These are phyloP conservation scores for Pseudomyrmex concolor DNA, from an alignment of 1,140 invertebrate species.

Conservation along the genomic window DNA sequence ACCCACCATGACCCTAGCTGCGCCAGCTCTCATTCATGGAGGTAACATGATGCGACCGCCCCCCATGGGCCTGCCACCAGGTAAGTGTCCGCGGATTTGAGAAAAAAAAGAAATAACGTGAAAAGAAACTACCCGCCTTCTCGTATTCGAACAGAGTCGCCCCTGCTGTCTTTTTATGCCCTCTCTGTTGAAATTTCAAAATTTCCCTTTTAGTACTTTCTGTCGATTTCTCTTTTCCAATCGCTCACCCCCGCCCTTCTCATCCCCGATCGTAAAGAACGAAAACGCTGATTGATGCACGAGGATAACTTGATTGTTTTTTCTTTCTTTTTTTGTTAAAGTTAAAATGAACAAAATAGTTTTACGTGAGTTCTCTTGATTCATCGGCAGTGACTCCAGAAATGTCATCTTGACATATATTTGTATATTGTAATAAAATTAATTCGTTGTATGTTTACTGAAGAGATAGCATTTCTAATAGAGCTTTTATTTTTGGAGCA, in stretches of 20 bases:
- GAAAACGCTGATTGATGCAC: not conserved
- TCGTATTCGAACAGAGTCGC: not conserved
- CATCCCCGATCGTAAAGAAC: not conserved
- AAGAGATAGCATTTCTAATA: not conserved
- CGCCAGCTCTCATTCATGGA: slow-evolving; percentile 89
- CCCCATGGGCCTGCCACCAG: slow-evolving; percentile 89
- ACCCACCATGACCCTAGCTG: slow-evolving; percentile 87
- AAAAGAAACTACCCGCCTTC: not conserved
- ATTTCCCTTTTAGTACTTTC: slow-evolving; percentile 25
- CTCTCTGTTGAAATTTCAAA: slow-evolving; percentile 16
- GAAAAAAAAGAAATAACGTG: not conserved
- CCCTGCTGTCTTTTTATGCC: slow-evolving; percentile 12
- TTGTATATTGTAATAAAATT: slow-evolving; percentile 4
- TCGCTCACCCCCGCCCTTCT: not conserved
- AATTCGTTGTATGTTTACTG: not conserved
- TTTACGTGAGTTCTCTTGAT: not conserved
- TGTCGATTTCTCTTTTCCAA: slow-evolving; percentile 21
- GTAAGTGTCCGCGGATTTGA: slow-evolving; percentile 85
- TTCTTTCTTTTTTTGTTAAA: not conserved
- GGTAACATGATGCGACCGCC: slow-evolving; percentile 91
- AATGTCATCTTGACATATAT: not conserved
- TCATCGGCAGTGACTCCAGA: not conserved
- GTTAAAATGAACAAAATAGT: not conserved
- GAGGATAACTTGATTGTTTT: not conserved
- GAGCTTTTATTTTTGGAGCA: not conserved